Percentiles rank a stretch among this genome's conserved stretches.
phyloP scores from a whole-genome alignment of 2,113 vertebrate genomes.

The Machaerirhynchus nigripectus region DNA sequence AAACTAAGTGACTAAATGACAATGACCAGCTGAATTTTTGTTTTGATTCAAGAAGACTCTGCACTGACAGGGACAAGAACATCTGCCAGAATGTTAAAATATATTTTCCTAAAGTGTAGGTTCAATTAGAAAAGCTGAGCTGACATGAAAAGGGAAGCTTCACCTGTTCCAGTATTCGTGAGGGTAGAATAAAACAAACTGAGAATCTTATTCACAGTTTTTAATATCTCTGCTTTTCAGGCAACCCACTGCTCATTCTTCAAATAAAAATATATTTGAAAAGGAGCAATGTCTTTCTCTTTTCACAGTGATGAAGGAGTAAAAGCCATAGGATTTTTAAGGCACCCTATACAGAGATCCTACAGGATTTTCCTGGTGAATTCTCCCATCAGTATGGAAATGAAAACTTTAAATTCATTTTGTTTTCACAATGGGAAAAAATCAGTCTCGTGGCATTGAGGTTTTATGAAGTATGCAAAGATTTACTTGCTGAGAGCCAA shows the following conservation, averaged over 20 bases:
- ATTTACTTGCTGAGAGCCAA: slow-evolving; percentile 26
- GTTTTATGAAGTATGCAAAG: slow-evolving; percentile 13
- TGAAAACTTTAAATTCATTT: slow-evolving; percentile 46
- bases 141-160: neutral
- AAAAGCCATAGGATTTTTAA: neutral
- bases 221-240: neutral
- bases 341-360: neutral
- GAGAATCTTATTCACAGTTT: neutral
- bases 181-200: neutral
- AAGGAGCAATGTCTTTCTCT: neutral
- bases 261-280: neutral
- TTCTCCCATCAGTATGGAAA: slow-evolving; percentile 41
- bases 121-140: neutral
- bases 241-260: neutral
- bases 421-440: neutral
- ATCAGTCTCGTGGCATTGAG: neutral
- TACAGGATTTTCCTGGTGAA: neutral
- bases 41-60: neutral
- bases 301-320: neutral
- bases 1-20: too few species aligned
- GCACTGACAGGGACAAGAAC: neutral
- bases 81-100: neutral
- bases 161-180: neutral
- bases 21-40: neutral
- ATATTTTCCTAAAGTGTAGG: neutral